Evolutionary conservation across 1,140 invertebrate species (phyloP), one percentile per base, ranked within the genome.

Genomic region (Drosophila parabipectinata): DNA sequence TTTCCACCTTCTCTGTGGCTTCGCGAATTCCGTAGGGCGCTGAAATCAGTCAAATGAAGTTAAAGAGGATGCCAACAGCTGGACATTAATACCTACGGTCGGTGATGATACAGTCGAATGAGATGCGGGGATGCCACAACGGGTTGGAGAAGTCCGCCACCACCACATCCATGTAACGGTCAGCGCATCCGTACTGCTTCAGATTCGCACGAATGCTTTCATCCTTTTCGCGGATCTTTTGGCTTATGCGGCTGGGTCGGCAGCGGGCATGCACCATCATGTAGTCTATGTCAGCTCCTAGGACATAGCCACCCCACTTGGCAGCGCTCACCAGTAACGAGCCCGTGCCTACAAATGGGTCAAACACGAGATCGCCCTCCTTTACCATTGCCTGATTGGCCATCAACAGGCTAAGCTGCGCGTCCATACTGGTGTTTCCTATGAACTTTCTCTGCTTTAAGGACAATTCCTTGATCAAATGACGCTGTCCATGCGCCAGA

Each of bases 351-450:
- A 99, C 98, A 94, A 99, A 99, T 0, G 98, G 98, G 93, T 99
- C 98, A 24, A 97, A 94, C 45, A 99, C 94, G 0, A 99, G 66
- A 90, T 96, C 95, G 4, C 95, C 95, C 2, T 93, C 75, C 52
- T 93, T 93, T 15, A 98, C 94, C 92, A 95, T 92, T 1, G 96
- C 98, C 92, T 99, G 96, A 93, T 99, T 99, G 0, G 97, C 96
- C 98, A 99, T 99, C 24, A 99, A 92, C 15, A 99, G 92, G 3
- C 98, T 96, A 1, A 99, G 93, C 73, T 97, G 96, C 0, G 98
- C 95, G 92, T 99, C 98, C 98, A 99, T 99, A 81, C 96, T 98
- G 0, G 98, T 99, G 90, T 99, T 99, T 5, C 98, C 98, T 89
- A 99, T 99, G 91, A 98, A 99, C 93, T 97, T 97, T 18, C 98